Evolutionary conservation across 2,797 vertebrate genomes (phyloP).

Genomic region (Myoxocephalus aenaeus): DNA sequence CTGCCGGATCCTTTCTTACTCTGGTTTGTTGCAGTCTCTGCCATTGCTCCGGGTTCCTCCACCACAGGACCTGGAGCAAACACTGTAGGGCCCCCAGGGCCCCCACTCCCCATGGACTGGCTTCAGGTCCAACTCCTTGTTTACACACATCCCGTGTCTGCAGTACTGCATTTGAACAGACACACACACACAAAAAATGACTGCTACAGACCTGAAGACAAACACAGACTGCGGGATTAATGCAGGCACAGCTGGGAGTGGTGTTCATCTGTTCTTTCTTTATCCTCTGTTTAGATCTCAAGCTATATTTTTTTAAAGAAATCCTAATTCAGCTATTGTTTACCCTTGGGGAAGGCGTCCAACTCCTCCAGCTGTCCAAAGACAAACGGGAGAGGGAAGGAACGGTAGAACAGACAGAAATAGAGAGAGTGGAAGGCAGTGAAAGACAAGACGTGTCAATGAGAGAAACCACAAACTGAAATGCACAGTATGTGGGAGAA

Average conservation of each 20-base stretch:
- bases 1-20: slow-evolving; percentile 86
- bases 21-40: slow-evolving; percentile 94
- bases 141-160: slow-evolving; percentile 93
- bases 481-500: neutral
- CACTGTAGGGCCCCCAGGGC: slow-evolving; percentile 92
- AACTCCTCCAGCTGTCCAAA: slow-evolving; percentile 73
- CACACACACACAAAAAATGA: slow-evolving; percentile 34
- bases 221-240: slow-evolving; percentile 54
- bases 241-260: slow-evolving; percentile 47
- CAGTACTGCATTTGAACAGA: slow-evolving; percentile 87
- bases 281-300: slow-evolving; percentile 69
- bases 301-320: slow-evolving; percentile 67
- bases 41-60: slow-evolving; percentile 92
- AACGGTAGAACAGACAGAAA: slow-evolving; percentile 33
- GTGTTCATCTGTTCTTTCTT: slow-evolving; percentile 50
- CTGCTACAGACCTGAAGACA: slow-evolving; percentile 41
- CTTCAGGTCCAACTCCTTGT: slow-evolving; percentile 89
- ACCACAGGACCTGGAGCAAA: slow-evolving; percentile 95
- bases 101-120: slow-evolving; percentile 96
- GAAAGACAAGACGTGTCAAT: slow-evolving; percentile 4
- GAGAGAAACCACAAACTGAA: slow-evolving; percentile 11
- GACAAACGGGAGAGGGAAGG: slow-evolving; percentile 38
- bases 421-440: slow-evolving; percentile 15
- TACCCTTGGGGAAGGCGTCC: slow-evolving; percentile 63
- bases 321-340: slow-evolving; percentile 71